phyloP scores from a whole-genome alignment of 2,797 vertebrate species.

The Tapirus indicus region DNA sequence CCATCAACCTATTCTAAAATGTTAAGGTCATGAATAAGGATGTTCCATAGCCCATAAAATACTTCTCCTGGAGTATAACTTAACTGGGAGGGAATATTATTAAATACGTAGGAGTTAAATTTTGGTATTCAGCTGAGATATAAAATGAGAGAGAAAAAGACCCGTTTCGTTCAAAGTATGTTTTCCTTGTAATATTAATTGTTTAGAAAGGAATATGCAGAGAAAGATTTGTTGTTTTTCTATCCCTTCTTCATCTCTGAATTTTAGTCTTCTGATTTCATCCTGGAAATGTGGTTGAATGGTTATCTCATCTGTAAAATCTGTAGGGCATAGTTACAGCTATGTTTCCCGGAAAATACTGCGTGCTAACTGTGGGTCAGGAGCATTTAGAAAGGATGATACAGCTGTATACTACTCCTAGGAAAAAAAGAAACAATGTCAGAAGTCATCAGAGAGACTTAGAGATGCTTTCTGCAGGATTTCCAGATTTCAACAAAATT shows the following conservation, averaged over 20 bases:
- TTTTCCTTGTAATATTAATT: constrained; percentile 55
- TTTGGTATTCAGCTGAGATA: constrained; percentile 55
- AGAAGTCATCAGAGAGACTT: constrained; percentile 71
- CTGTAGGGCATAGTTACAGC: neutral
- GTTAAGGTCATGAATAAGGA: constrained; percentile 63
- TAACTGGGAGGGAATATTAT: constrained; percentile 58
- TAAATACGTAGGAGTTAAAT: constrained; percentile 54
- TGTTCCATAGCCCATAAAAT: constrained; percentile 61
- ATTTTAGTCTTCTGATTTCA: constrained; percentile 33
- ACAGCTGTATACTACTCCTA: constrained; percentile 54
- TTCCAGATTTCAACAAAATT: constrained; percentile 85
- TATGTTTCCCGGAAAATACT: constrained; percentile 56
- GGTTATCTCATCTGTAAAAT: constrained; percentile 47
- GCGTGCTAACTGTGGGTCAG: constrained; percentile 54
- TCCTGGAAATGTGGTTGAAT: neutral
- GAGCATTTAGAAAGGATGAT: constrained; percentile 51
- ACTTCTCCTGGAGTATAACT: constrained; percentile 55
- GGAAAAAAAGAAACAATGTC: constrained; percentile 70
- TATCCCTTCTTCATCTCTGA: neutral
- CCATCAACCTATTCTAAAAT: constrained; percentile 59
- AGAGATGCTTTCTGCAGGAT: constrained; percentile 80
- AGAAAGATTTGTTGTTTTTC: neutral
- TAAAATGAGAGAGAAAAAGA: constrained; percentile 42
- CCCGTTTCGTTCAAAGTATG: constrained; percentile 8
- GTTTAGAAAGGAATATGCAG: constrained; percentile 15